Conservation (phyloP, 2,113 vertebrate species). For the Cebus imitator region DNA sequence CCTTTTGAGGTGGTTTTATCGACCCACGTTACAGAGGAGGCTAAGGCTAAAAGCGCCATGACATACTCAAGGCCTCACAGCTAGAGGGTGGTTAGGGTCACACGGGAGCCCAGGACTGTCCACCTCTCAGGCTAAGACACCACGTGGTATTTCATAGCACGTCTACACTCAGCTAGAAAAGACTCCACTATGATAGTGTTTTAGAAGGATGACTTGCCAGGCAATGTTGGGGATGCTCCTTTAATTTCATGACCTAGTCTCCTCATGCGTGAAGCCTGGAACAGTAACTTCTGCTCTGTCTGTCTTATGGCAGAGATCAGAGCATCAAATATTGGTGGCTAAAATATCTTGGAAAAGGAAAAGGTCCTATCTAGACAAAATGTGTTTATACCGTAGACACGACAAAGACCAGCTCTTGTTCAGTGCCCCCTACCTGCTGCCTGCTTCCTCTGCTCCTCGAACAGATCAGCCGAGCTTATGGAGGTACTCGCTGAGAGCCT, state of each 20-base stretch:
- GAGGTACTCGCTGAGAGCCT: constrained; percentile 89
- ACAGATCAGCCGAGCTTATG: constrained; percentile 96
- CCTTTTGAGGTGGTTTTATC: accelerated
- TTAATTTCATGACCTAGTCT: not conserved
- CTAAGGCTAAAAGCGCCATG: accelerated
- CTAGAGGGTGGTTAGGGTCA: not conserved
- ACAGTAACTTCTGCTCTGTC: not conserved
- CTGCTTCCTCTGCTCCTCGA: constrained; percentile 93
- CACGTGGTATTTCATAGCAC: accelerated
- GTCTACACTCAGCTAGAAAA: not conserved
- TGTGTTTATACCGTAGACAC: accelerated
- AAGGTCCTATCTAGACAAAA: not conserved
- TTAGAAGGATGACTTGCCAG: not conserved
- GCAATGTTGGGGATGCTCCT: not conserved
- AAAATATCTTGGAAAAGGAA: not conserved
- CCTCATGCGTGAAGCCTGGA: not conserved
- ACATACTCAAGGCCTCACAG: not conserved
- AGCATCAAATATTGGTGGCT: accelerated
- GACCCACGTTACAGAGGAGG: not conserved
- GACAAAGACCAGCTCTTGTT: accelerated
- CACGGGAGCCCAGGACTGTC: not conserved
- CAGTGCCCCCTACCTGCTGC: constrained; percentile 78
- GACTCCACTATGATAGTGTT: accelerated
- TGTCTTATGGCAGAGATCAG: not conserved
- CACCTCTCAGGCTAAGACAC: not conserved